These are phyloP conservation scores for Hemiscyllium ocellatum DNA, from an alignment of 2,113 vertebrate genomes.

Conservation along the genomic window DNA sequence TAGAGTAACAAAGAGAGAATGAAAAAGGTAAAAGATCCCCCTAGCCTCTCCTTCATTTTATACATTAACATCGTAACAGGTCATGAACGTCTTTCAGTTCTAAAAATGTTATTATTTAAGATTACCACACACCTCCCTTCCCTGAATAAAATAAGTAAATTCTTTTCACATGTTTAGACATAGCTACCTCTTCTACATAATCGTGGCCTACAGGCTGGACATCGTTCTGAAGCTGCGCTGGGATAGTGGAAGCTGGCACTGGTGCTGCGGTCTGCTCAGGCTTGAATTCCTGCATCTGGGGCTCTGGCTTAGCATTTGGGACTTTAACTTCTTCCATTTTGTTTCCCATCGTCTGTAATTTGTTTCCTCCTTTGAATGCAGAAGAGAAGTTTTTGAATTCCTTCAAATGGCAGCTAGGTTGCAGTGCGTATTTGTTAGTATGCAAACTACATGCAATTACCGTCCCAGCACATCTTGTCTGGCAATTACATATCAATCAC, in stretches of 20 bases:
- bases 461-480: background rate
- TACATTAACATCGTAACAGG: background rate
- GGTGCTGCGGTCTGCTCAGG: slow-evolving; percentile 2
- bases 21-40: background rate
- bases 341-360: background rate
- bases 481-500: background rate
- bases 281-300: slow-evolving; percentile 44
- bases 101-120: background rate
- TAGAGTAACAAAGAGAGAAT: background rate
- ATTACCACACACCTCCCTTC: background rate
- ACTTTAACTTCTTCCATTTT: slow-evolving; percentile 48
- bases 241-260: slow-evolving; percentile 30
- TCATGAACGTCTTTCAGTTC: slow-evolving; percentile 3
- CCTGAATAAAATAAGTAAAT: background rate
- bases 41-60: background rate
- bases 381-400: slow-evolving; percentile 33
- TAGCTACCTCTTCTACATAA: slow-evolving; percentile 62
- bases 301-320: slow-evolving; percentile 42
- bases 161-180: background rate
- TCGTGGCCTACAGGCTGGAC: slow-evolving; percentile 59
- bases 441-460: background rate
- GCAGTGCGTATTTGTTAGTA: background rate
- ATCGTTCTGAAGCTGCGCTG: slow-evolving; percentile 42
- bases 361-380: slow-evolving; percentile 41
- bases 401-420: background rate